A percentile compares a stretch with the other conserved stretches of the same genome.
Conservation (phyloP, 2,888 invertebrate genomes). For the Cheilosia pagana region DNA sequence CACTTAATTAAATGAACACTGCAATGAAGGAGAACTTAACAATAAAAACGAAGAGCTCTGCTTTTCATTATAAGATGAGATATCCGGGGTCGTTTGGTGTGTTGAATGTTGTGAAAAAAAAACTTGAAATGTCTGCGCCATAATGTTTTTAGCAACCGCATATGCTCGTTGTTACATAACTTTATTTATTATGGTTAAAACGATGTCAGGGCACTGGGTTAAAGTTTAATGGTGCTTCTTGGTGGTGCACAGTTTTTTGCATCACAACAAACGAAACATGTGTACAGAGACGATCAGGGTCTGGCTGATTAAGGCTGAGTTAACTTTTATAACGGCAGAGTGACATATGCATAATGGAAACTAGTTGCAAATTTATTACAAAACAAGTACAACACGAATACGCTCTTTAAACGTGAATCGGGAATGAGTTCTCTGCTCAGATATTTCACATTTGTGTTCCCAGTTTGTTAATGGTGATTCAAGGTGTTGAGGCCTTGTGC, state of each 20-base stretch:
- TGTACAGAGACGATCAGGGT: background rate
- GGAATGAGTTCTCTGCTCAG: too few species aligned
- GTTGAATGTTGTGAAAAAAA: conserved; percentile 12
- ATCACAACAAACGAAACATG: background rate
- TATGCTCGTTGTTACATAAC: background rate
- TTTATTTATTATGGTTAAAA: background rate
- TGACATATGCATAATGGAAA: too few species aligned
- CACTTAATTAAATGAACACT: conserved; percentile 9
- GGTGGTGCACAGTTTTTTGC: background rate
- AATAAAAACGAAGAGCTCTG: background rate
- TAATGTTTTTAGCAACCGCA: conserved; percentile 2
- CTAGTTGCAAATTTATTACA: too few species aligned
- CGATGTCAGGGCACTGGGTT: background rate
- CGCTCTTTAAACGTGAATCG: too few species aligned
- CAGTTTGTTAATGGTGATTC: too few species aligned
- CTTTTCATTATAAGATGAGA: conserved; percentile 7
- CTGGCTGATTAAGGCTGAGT: too few species aligned
- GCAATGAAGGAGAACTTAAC: conserved; percentile 3
- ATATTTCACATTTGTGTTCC: too few species aligned
- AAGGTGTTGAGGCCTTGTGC: too few species aligned
- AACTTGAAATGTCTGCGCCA: conserved; percentile 1
- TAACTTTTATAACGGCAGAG: too few species aligned
- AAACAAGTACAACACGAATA: too few species aligned
- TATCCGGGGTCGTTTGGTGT: conserved; percentile 17
- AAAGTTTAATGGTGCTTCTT: background rate